Evolutionary conservation across 2,797 vertebrate species (phyloP), one percentile per base, ranked within the genome.

Genomic region (Poecilia gillii): DNA sequence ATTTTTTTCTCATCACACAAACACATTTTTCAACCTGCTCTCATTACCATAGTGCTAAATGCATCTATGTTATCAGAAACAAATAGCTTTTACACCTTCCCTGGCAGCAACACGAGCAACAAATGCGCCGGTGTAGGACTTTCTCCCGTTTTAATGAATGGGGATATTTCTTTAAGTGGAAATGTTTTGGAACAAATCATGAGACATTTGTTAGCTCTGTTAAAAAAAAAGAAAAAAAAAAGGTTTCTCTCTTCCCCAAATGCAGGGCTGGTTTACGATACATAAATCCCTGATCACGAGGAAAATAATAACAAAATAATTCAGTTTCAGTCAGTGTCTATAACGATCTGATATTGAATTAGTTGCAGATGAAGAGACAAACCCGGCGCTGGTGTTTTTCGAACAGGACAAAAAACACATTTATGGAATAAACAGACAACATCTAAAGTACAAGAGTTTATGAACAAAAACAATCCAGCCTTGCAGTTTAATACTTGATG

Each of bases 11-110:
- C 62, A 64, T 31, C 33, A 39, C 33, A 39, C 31, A 66, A 66
- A 66, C 33, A 20, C 18, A 66, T 66, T 81, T 80, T 16, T 31
- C 14, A 72, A 51, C 39, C 43, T 47, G 18, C n/a, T 78, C 31
- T 39, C 31, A 78, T 47, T 39, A 73, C 45, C 20, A n/a, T 55
- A 4, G 31, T 62, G 41, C 31, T 73, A 36, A 59, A 72, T 46
- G 14, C 76, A 36, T 31, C 49, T 31, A 16, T 49, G n/a, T 2
- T 53, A 16, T 28, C 49, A 55, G 68, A 70, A 4, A 28, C 28
- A 47, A 51, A 31, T 9, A n/a, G 16, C n/a, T 46, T 36, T 51
- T 64, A 68, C 59, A 33, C 45, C 31, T 66, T 51, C 23, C 36
- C 64, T 66, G 59, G 59, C 31, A 33, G 47, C 31, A 49, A 49